Conservation (phyloP, 1,140 invertebrate genomes). For the Drosophila mojavensis region DNA sequence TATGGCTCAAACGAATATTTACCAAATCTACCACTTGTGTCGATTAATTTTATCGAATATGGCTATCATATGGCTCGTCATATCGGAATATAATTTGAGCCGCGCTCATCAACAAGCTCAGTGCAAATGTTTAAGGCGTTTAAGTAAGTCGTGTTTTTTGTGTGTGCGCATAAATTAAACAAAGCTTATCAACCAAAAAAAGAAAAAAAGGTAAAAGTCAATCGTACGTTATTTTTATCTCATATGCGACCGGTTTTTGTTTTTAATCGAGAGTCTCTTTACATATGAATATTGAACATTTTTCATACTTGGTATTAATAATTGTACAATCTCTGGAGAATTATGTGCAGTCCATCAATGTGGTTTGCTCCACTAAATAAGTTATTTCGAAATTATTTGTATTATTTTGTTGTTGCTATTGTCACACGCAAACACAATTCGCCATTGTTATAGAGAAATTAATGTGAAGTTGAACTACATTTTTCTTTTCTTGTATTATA, state of each 20-base stretch:
- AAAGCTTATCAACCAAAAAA: constrained; percentile 10
- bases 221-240: constrained; percentile 14
- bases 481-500: background rate
- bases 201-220: constrained; percentile 25
- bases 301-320: constrained; percentile 21
- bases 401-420: constrained; percentile 18
- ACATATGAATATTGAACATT: background rate
- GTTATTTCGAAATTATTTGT: constrained; percentile 17
- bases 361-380: constrained; percentile 7
- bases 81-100: constrained; percentile 21
- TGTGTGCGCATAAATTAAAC: background rate
- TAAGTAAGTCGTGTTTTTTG: constrained; percentile 8
- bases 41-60: constrained; percentile 6
- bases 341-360: constrained; percentile 2
- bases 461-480: constrained; percentile 9
- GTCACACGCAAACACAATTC: constrained; percentile 29
- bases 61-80: background rate
- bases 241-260: constrained; percentile 10
- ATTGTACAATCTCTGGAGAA: constrained; percentile 3
- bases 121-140: constrained; percentile 10
- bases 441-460: constrained; percentile 5
- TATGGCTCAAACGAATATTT: too few relatives aligned
- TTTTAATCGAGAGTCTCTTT: constrained; percentile 3
- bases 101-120: constrained; percentile 23
- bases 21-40: too few relatives aligned